A percentile compares a stretch with the other conserved stretches of the same genome.
phyloP scores from a whole-genome alignment of 2,888 invertebrate genomes.

The Torymus texanus region DNA sequence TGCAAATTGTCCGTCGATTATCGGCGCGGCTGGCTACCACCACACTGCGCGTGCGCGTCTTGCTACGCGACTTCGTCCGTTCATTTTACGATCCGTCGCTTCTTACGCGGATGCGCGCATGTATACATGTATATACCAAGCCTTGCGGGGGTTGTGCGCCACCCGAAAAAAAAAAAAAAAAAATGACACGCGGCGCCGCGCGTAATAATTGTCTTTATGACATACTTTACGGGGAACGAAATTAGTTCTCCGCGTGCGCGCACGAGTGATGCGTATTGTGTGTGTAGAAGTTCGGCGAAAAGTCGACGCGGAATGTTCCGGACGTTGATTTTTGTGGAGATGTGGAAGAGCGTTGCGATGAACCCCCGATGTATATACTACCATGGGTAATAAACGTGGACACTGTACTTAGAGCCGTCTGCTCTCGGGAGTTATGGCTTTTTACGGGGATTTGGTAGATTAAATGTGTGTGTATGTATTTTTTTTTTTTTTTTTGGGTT shows the following conservation, averaged over 20 bases:
- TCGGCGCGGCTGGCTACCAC: conserved; percentile 49
- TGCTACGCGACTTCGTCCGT: not conserved
- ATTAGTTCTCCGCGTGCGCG: conserved; percentile 62
- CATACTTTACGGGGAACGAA: conserved; percentile 70
- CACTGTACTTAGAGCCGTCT: conserved; percentile 38
- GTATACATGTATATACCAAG: conserved; percentile 5
- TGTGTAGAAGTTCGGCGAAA: conserved; percentile 36
- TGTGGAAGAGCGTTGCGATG: not conserved
- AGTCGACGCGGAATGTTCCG: not conserved
- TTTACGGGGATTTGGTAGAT: conserved; percentile 29
- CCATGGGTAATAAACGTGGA: conserved; percentile 41
- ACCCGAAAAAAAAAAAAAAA: conserved; percentile 42
- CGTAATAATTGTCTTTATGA: conserved; percentile 70
- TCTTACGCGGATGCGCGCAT: conserved; percentile 12
- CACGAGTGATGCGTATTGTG: not conserved
- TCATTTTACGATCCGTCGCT: conserved; percentile 59
- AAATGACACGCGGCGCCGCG: conserved; percentile 66
- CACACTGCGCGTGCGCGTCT: conserved; percentile 12
- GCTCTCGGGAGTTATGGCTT: not conserved
- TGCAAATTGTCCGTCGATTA: conserved; percentile 63
- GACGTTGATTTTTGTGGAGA: not conserved
- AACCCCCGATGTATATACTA: no score
- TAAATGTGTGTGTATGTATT: not conserved
- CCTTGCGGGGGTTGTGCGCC: conserved; percentile 30
- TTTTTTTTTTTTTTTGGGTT: no score